Base-by-base conservation (phyloP, 2,888 invertebrate genomes). In the Ceraclea dissimilis region DNA sequence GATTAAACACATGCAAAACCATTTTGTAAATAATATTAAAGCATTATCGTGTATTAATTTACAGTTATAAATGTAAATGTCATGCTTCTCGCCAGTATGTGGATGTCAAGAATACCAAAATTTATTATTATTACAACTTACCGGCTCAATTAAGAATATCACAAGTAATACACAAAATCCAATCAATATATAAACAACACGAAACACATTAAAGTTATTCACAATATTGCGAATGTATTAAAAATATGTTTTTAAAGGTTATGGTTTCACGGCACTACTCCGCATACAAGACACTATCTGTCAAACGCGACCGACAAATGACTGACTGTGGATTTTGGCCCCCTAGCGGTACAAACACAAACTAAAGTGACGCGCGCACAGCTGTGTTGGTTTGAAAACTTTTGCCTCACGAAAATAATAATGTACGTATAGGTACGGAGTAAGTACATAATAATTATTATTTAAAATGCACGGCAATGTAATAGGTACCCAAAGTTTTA, bases 271-370 rank as follows among this genome's bases (percentile, higher is more conserved):
- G 13, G 13, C 13, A 39, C 16, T 4, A 13, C 16, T 8, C 21
- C 44, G 13, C 39, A 39, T 22, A 49, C 20, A 43, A 44, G 43
- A 26, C 33, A 39, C 16, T 49, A 54, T 34, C 57, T 57, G 57
- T 57, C 57, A 57, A 57, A 57, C 57, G 52, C 52, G 49, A 52
- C 57, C 54, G 51, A 57, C 57, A 54, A 51, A 39, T 57, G 57
- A 58, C 58, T 58, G 58, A 50, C 20, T 22, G 44, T 17, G 39
- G 19, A 48, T 34, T 31, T 21, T 22, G 33, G 21, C 8, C 47
- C 48, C 47, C 58, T 54, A 22, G 51, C 52, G 58, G 55, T 51
- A 19, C 26, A 22, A 51, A 20, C 31, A 18, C 18, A 18, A 58
- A 58, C 51, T 55, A 50, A 31, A 6, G 10, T 19, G 13, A 10